Conservation (phyloP, 2,888 invertebrate genomes). For the Eupithecia dodoneata region DNA sequence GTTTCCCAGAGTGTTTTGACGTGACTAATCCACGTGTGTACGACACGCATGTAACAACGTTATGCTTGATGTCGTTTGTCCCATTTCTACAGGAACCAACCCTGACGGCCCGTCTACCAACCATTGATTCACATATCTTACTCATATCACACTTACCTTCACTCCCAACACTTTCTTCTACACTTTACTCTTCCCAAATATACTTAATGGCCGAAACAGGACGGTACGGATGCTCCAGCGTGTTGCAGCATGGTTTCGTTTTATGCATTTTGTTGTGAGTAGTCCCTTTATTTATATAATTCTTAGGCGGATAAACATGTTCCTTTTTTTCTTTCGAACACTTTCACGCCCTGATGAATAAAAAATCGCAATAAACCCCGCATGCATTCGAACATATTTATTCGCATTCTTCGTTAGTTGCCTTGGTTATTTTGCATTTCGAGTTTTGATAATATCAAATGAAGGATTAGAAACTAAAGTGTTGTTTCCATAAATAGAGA, state of each 20-base stretch:
- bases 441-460: conserved; percentile 19
- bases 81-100: conserved; percentile 80
- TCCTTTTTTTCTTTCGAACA: conserved; percentile 32
- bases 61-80: conserved; percentile 79
- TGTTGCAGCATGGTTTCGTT: conserved; percentile 80
- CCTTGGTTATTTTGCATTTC: conserved; percentile 58
- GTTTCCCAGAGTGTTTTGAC: conserved; percentile 45
- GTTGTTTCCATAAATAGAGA: conserved; percentile 79
- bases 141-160: conserved; percentile 44
- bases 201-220: conserved; percentile 58
- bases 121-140: conserved; percentile 65
- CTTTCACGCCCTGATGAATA: not conserved
- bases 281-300: conserved; percentile 56
- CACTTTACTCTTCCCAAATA: conserved; percentile 45
- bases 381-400: conserved; percentile 38
- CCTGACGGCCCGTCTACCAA: conserved; percentile 77
- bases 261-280: conserved; percentile 83
- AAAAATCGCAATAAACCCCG: not conserved
- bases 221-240: conserved; percentile 72
- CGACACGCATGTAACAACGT: conserved; percentile 76
- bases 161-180: conserved; percentile 32
- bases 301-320: conserved; percentile 6
- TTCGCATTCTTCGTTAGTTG: conserved; percentile 48
- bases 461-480: conserved; percentile 30
- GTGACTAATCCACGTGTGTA: conserved; percentile 73